These are phyloP conservation scores for Origma solitaria DNA, from an alignment of 2,113 vertebrate species.

Conservation along the genomic window DNA sequence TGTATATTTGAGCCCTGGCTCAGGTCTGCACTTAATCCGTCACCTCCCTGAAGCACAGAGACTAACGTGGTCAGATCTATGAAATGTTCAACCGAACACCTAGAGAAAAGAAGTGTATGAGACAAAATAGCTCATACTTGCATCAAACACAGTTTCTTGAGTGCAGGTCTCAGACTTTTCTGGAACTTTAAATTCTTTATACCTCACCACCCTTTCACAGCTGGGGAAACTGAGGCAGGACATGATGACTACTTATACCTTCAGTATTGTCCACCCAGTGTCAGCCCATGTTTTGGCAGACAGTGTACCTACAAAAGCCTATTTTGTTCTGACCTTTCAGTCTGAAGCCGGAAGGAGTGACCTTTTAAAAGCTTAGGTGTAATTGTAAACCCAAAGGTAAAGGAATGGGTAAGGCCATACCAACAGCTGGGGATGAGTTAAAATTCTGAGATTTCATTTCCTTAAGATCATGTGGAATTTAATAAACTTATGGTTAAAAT, in stretches of 20 bases:
- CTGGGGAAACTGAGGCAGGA: background rate
- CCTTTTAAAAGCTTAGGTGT: background rate
- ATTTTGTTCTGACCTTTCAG: background rate
- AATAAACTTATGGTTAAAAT: background rate
- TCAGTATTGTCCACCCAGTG: background rate
- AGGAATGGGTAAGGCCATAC: background rate
- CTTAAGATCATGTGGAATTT: background rate
- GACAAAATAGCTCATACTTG: background rate
- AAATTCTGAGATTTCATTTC: background rate
- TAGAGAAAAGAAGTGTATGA: background rate
- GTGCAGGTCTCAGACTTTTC: background rate
- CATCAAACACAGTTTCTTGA: background rate
- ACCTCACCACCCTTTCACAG: background rate
- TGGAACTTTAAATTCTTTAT: background rate
- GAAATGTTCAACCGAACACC: background rate
- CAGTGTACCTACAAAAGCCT: background rate
- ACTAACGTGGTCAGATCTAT: background rate
- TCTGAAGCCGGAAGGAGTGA: background rate
- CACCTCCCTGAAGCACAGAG: background rate
- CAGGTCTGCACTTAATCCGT: background rate
- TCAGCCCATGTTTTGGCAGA: background rate
- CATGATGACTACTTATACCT: accelerated
- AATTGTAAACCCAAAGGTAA: background rate
- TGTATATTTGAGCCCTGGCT: background rate
- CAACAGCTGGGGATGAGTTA: background rate